These are phyloP conservation scores for Kobus ellipsiprymnus DNA, from an alignment of 2,113 vertebrate species.

Conservation along the genomic window DNA sequence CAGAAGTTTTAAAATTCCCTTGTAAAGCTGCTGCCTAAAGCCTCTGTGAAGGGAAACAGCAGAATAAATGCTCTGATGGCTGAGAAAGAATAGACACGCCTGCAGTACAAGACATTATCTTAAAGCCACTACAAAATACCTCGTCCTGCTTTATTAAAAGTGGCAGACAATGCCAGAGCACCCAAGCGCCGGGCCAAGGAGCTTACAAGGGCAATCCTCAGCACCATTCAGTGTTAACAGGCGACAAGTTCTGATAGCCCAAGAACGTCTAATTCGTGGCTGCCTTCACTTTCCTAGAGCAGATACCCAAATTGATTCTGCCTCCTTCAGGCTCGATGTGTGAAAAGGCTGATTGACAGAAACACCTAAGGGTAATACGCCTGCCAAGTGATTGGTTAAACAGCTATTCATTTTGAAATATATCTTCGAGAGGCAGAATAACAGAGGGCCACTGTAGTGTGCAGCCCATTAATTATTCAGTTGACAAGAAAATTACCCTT, in stretches of 20 bases:
- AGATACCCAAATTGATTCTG: conserved; percentile 79
- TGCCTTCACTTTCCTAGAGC: conserved; percentile 55
- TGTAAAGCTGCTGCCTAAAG: not conserved
- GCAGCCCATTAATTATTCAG: conserved; percentile 80
- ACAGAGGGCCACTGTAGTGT: conserved; percentile 77
- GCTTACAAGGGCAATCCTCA: conserved; percentile 57
- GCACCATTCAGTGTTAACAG: not conserved
- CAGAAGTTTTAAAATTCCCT: not conserved
- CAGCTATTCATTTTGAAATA: conserved; percentile 80
- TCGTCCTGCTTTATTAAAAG: conserved; percentile 30
- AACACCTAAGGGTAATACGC: conserved; percentile 79
- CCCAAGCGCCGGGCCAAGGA: conserved; percentile 18
- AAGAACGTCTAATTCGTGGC: conserved; percentile 57
- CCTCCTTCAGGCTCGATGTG: conserved; percentile 61
- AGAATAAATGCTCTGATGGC: conserved; percentile 4
- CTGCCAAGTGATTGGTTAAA: conserved; percentile 82
- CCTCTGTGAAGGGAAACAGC: not conserved
- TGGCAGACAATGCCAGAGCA: conserved; percentile 28
- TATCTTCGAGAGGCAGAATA: conserved; percentile 77
- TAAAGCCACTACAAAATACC: conserved; percentile 31
- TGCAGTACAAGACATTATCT: not conserved
- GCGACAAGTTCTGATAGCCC: conserved; percentile 55
- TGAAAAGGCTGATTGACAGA: conserved; percentile 80
- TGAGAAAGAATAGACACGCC: not conserved
- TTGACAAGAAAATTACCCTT: conserved; percentile 85